These are phyloP conservation scores for Sarcophaga caerulescens DNA, from an alignment of 2,888 invertebrate species.

Conservation along the genomic window DNA sequence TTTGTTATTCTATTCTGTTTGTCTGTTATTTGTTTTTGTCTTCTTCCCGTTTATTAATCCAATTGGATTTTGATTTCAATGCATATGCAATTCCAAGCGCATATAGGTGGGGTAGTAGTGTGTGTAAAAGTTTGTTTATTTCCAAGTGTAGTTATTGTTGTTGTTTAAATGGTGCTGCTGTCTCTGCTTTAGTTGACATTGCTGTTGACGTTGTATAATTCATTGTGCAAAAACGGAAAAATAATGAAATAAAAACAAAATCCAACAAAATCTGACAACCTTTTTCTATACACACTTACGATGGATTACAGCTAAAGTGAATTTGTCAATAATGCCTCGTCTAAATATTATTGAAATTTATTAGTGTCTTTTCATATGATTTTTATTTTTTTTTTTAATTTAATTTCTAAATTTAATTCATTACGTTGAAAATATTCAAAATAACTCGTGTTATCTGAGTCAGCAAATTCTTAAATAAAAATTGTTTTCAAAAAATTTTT, in stretches of 20 bases:
- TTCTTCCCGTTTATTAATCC: conserved; percentile 31
- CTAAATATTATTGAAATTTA: neutral
- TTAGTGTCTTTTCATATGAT: too few species aligned
- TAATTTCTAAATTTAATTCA: too few species aligned
- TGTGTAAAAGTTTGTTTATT: neutral
- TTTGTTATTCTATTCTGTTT: neutral
- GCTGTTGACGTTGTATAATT: neutral
- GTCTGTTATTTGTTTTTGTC: neutral
- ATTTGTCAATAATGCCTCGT: neutral
- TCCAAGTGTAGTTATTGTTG: neutral
- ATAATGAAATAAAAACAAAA: neutral
- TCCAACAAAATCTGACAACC: neutral
- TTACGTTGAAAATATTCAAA: too few species aligned
- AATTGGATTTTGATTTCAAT: conserved; percentile 31
- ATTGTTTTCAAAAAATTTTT: too few species aligned
- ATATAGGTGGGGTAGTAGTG: neutral
- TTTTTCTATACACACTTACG: neutral
- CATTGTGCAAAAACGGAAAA: neutral
- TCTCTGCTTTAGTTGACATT: neutral
- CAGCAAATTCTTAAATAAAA: too few species aligned
- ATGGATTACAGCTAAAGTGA: neutral
- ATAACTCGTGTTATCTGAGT: too few species aligned
- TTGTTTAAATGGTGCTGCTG: neutral
- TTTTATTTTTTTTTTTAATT: too few species aligned
- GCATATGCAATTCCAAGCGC: neutral